Conservation (phyloP, 1,140 invertebrate genomes). For the Drosophila teissieri region DNA sequence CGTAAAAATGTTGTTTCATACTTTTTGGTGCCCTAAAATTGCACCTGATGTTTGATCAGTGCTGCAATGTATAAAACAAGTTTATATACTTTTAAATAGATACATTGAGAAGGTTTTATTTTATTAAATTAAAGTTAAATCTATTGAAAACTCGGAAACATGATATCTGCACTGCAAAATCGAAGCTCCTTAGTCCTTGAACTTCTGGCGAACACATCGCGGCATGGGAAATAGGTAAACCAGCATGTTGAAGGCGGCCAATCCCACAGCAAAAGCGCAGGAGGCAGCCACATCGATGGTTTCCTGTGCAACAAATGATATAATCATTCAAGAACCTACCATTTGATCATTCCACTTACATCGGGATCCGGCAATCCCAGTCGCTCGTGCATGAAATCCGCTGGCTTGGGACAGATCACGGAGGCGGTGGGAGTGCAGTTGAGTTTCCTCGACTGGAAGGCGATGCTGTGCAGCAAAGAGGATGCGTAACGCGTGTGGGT, state of each 20-base stretch:
- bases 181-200: conserved; percentile 88
- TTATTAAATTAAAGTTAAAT: conserved; percentile 38
- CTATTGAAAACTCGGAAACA: not conserved
- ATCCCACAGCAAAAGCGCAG: conserved; percentile 92
- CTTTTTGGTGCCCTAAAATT: too few relatives aligned
- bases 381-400: conserved; percentile 81
- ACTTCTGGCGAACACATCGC: conserved; percentile 94
- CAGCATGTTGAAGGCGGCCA: conserved; percentile 93
- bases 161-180: not conserved
- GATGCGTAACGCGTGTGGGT: conserved; percentile 92
- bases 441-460: conserved; percentile 86
- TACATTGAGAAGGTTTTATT: conserved; percentile 9
- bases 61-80: not conserved
- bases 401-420: conserved; percentile 79
- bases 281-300: conserved; percentile 89
- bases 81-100: not conserved
- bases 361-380: conserved; percentile 83
- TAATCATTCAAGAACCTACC: not conserved
- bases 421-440: conserved; percentile 79
- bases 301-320: conserved; percentile 69
- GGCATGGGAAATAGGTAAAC: conserved; percentile 94
- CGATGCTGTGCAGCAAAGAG: conserved; percentile 88
- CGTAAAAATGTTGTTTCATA: not conserved
- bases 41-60: too few relatives aligned
- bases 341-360: conserved; percentile 74